Conservation (phyloP, 2,888 invertebrate genomes). For the Hypercompe scribonia region DNA sequence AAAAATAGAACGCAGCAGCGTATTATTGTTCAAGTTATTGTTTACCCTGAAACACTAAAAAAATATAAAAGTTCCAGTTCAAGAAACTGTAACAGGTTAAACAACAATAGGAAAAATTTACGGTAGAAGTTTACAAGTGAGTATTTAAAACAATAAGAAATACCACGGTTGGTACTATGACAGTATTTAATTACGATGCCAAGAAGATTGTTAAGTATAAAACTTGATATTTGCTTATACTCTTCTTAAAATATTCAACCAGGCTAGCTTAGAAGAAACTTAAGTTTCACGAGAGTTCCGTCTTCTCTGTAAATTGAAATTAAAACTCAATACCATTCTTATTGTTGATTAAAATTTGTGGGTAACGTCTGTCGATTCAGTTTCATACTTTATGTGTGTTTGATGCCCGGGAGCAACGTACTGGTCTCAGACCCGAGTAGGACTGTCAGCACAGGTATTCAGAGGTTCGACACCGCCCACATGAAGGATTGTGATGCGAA, state of each 20-base stretch:
- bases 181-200: neutral
- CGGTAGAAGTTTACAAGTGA: neutral
- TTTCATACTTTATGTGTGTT: neutral
- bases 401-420: too few relatives aligned
- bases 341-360: neutral
- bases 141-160: neutral
- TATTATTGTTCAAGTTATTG: slow-evolving; percentile 38
- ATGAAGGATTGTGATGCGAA: too few relatives aligned
- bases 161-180: too few relatives aligned
- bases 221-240: neutral
- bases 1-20: slow-evolving; percentile 41
- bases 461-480: too few relatives aligned
- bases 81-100: neutral
- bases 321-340: neutral
- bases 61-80: neutral
- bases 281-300: neutral
- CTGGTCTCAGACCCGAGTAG: too few relatives aligned
- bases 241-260: neutral
- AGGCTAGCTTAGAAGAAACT: neutral
- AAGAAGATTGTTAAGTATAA: neutral
- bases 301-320: neutral
- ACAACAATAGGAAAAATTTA: neutral
- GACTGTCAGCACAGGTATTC: too few relatives aligned
- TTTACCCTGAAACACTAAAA: neutral
- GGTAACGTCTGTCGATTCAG: neutral